Conservation (phyloP, 1,140 invertebrate genomes). For the Tribolium madens region DNA sequence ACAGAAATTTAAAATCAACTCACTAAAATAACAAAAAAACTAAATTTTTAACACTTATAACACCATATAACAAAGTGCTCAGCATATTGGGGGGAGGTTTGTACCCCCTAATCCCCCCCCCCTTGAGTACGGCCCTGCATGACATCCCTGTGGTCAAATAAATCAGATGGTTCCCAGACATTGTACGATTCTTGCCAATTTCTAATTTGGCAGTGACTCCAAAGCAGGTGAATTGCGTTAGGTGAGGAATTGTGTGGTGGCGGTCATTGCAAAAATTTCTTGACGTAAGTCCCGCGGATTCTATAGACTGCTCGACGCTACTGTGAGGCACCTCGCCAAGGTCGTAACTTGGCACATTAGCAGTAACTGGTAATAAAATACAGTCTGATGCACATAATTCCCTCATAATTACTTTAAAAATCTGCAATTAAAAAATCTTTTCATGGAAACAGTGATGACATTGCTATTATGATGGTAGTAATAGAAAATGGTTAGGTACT, state of each 20-base stretch:
- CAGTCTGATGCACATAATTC: conserved; percentile 22
- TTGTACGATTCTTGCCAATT: not conserved
- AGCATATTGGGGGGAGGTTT: too few relatives aligned
- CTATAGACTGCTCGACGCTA: conserved; percentile 33
- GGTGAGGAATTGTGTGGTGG: conserved; percentile 18
- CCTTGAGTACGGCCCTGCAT: too few relatives aligned
- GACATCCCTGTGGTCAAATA: conserved; percentile 13
- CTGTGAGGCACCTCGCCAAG: conserved; percentile 17
- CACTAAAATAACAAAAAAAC: too few relatives aligned
- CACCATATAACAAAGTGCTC: too few relatives aligned
- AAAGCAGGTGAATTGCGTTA: conserved; percentile 22
- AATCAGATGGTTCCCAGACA: conserved; percentile 1
- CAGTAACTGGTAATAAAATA: not conserved
- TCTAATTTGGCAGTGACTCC: conserved; percentile 18
- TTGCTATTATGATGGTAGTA: too few relatives aligned
- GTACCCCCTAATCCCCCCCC: too few relatives aligned
- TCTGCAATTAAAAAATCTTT: not conserved
- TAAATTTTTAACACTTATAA: too few relatives aligned
- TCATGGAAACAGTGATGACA: not conserved
- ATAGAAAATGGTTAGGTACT: too few relatives aligned
- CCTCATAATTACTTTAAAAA: not conserved
- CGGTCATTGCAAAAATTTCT: conserved; percentile 24
- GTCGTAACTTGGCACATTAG: conserved; percentile 3
- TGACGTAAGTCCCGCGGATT: conserved; percentile 9
- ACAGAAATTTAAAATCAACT: too few relatives aligned